phyloP scores from a whole-genome alignment of 2,888 invertebrate species.

The Lathronympha strigana region DNA sequence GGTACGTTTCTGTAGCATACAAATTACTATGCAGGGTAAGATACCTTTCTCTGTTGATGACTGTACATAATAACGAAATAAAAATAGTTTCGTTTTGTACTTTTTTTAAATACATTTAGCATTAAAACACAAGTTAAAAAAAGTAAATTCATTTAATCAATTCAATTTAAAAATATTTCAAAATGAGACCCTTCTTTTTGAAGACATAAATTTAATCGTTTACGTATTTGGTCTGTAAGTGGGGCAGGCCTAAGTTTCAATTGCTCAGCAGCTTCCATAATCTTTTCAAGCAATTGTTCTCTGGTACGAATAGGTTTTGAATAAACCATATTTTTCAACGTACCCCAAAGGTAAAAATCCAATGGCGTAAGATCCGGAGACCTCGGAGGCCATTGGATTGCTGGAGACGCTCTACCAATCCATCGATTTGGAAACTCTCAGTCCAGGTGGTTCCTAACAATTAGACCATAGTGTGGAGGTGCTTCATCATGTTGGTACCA shows the following conservation, averaged over 20 bases:
- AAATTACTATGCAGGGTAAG: too few relatives aligned
- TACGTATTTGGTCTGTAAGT: background rate
- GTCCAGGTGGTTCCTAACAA: too few relatives aligned
- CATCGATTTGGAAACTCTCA: too few relatives aligned
- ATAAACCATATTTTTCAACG: background rate
- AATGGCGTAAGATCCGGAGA: too few relatives aligned
- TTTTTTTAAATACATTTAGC: too few relatives aligned
- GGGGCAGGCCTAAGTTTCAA: background rate
- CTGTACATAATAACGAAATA: background rate
- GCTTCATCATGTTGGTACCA: constrained; percentile 23
- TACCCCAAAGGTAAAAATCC: background rate
- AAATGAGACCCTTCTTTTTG: background rate
- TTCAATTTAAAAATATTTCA: background rate
- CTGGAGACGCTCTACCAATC: constrained; percentile 3
- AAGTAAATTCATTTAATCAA: background rate
- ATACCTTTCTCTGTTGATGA: too few relatives aligned
- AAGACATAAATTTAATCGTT: background rate
- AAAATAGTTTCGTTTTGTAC: background rate
- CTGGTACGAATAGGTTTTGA: too few relatives aligned
- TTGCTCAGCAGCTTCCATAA: background rate
- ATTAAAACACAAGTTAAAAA: background rate
- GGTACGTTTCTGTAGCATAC: too few relatives aligned
- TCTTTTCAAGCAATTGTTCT: too few relatives aligned
- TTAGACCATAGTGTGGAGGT: constrained; percentile 6
- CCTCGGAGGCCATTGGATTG: too few relatives aligned